Conservation (phyloP, 2,113 vertebrate species). For the Poecilia latipinna region DNA sequence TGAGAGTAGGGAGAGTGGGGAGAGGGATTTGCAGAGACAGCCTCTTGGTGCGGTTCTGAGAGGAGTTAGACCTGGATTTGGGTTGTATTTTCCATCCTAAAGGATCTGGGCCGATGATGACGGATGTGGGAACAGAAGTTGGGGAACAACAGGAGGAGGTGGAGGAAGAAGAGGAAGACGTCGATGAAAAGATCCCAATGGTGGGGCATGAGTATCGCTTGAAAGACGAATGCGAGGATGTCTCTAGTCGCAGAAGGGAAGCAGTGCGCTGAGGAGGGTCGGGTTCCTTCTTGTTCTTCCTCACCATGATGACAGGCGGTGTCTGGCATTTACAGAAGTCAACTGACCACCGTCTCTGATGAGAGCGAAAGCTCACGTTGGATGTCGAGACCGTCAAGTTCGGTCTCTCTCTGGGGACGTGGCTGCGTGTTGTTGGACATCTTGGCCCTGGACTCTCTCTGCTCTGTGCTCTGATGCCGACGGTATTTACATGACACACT, state of each 20-base stretch:
- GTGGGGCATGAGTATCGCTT: conserved; percentile 88
- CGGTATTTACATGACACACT: background rate
- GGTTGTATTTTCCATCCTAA: conserved; percentile 83
- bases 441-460: background rate
- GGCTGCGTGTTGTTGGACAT: background rate
- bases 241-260: conserved; percentile 80
- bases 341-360: conserved; percentile 77
- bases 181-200: conserved; percentile 82
- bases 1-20: conserved; percentile 2
- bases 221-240: conserved; percentile 69
- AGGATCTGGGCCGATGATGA: conserved; percentile 80
- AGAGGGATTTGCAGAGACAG: conserved; percentile 67
- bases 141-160: conserved; percentile 84
- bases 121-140: conserved; percentile 80
- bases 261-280: conserved; percentile 83
- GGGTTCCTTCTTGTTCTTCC: conserved; percentile 89
- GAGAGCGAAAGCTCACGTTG: conserved; percentile 46
- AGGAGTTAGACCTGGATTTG: conserved; percentile 59
- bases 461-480: background rate
- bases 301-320: conserved; percentile 85
- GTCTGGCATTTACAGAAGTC: conserved; percentile 75
- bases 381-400: conserved; percentile 79
- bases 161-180: conserved; percentile 79
- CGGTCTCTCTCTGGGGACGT: conserved; percentile 49
- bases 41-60: conserved; percentile 10